Evolutionary conservation across 1,140 invertebrate species (phyloP), one percentile per base, ranked within the genome.

Genomic region (Paraescarpia echinospica): DNA sequence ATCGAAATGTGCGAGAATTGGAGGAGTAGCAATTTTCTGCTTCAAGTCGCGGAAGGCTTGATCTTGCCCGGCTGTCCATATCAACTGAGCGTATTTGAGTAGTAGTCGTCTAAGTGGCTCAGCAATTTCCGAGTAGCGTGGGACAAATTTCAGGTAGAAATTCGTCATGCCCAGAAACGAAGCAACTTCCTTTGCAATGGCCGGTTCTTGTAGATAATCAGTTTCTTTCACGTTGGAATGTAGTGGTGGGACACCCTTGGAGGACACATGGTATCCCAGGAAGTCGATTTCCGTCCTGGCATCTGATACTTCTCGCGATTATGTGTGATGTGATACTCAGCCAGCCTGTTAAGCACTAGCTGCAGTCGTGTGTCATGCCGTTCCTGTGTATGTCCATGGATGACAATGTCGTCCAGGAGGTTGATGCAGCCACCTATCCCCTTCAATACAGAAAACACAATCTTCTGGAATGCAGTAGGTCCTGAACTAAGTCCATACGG

Each of bases 401-500:
- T 90, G 34, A 90, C 34, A 35, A 18, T 90, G 89, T 94, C 93
- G 34, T 94, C 93, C 33, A 35, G 77, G 34, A 89, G 89, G 88
- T 93, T 93, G 8, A 88, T 27, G 27, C 91, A 91, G n/a, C 93
- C 93, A 33, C 34, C 31, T 34, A 93, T 35, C 0, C 91, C 90
- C 12, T 18, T 22, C 14, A 94, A 51, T 1, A 90, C 41, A 22
- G 92, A 41, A 18, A 59, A 35, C 6, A 94, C 92, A 1, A 89
- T 77, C 34, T 91, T 89, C 34, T 94, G 94, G 59, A 93, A 94
- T 4, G 92, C 77, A 31, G 92, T 93, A 1, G 92, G 35, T 14
- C 92, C 93, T 9, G 92, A 90, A 14, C 41, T 89, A 0, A 94
- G 88, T n/a, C 94, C 93, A 48, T 94, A 94, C 33, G 89, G 48